These are phyloP conservation scores for Stenoptilia bipunctidactyla DNA, from an alignment of 2,888 invertebrate species.

Conservation along the genomic window DNA sequence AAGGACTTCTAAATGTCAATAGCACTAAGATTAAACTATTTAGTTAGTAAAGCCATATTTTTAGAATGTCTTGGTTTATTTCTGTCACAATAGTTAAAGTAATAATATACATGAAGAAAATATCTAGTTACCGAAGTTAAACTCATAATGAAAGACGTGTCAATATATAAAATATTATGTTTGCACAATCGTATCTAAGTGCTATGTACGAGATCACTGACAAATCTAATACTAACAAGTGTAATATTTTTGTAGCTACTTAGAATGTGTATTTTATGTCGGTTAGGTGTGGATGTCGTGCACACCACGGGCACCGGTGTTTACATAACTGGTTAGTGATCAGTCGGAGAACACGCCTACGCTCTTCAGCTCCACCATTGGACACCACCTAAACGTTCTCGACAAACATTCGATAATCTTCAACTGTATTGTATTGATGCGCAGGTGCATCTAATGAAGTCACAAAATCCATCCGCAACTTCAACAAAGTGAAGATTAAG, in stretches of 20 bases:
- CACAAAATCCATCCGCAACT: slow-evolving; percentile 21
- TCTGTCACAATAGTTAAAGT: too few species aligned
- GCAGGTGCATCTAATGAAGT: slow-evolving; percentile 29
- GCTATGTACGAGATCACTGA: slow-evolving; percentile 18
- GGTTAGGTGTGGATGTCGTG: slow-evolving; percentile 17
- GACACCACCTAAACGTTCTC: slow-evolving; percentile 32
- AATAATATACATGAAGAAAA: too few species aligned
- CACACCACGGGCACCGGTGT: slow-evolving; percentile 24
- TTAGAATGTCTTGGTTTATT: too few species aligned
- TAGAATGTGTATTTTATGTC: slow-evolving; percentile 33
- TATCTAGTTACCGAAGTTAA: too few species aligned
- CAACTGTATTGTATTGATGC: slow-evolving; percentile 28
- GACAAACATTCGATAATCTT: slow-evolving; percentile 44
- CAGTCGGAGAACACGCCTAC: slow-evolving; percentile 35
- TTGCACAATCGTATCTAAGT: too few species aligned
- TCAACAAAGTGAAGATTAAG: slow-evolving; percentile 1
- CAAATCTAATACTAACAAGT: slow-evolving; percentile 18
- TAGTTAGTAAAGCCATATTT: too few species aligned
- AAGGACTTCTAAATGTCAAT: too few species aligned
- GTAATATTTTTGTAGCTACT: slow-evolving; percentile 35
- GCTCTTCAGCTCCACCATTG: slow-evolving; percentile 27
- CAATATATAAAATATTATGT: slow-evolving; percentile 6
- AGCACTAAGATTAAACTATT: too few species aligned
- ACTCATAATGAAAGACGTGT: too few species aligned
- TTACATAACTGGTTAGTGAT: slow-evolving; percentile 55